Evolutionary conservation across 2,113 vertebrate genomes (phyloP).

Genomic region (Cochlearius cochlearius): DNA sequence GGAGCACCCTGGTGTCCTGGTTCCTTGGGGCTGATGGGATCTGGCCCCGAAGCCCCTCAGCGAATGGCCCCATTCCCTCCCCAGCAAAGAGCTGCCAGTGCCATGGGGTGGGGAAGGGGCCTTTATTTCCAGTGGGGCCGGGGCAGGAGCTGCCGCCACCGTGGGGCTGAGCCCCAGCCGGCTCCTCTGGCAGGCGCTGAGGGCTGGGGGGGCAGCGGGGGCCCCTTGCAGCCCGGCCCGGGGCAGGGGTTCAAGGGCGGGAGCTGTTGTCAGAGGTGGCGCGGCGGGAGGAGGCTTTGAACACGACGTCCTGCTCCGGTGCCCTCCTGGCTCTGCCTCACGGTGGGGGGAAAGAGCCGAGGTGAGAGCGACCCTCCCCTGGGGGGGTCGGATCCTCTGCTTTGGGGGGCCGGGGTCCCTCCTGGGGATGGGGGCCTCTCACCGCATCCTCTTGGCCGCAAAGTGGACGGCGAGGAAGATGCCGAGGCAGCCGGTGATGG

Average conservation of each 20-base stretch:
- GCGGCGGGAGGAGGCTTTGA: slow-evolving; percentile 39
- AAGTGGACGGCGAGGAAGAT: slow-evolving; percentile 47
- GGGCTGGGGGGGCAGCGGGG: not conserved
- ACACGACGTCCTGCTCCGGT: slow-evolving; percentile 27
- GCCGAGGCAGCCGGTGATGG: slow-evolving; percentile 29
- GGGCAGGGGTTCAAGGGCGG: not conserved
- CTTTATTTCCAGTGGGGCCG: not conserved
- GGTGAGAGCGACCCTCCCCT: not conserved
- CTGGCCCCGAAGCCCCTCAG: not conserved
- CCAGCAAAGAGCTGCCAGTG: not conserved
- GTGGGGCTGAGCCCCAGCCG: not conserved
- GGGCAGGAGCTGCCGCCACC: too few species aligned
- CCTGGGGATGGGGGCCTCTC: not conserved
- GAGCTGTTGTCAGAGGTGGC: not conserved
- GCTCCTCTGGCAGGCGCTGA: not conserved
- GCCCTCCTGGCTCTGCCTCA: not conserved
- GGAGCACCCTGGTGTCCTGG: accelerated
- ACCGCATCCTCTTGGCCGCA: slow-evolving; percentile 57
- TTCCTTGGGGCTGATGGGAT: accelerated
- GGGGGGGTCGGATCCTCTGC: too few species aligned
- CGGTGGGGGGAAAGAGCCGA: not conserved
- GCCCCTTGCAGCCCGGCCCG: too few species aligned
- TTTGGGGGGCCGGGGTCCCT: not conserved
- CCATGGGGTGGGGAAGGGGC: not conserved
- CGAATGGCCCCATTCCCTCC: accelerated